Evolutionary conservation across 2,113 vertebrate genomes (phyloP).

Genomic region (Zapornia atra): DNA sequence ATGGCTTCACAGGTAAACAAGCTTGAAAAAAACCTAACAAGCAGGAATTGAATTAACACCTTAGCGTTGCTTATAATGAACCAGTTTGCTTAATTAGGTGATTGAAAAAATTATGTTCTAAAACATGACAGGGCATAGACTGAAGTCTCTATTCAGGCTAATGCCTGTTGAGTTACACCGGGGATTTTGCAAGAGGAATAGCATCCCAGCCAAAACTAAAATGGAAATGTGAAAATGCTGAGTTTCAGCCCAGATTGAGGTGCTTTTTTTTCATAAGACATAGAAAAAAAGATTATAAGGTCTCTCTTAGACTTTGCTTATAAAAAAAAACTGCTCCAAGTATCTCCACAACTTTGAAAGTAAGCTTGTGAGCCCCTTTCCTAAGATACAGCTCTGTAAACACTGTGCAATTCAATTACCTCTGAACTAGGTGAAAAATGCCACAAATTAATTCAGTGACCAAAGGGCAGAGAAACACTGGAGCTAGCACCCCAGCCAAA

Average conservation of each 20-base stretch:
- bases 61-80: conserved; percentile 66
- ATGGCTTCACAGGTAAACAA: conserved; percentile 93
- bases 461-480: background rate
- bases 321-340: background rate
- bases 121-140: background rate
- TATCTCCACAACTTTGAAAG: background rate
- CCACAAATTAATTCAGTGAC: background rate
- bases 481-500: background rate
- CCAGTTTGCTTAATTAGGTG: conserved; percentile 74
- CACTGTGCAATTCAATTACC: background rate
- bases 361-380: background rate
- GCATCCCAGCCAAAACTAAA: background rate
- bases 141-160: background rate
- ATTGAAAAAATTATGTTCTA: conserved; percentile 42
- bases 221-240: background rate
- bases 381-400: background rate
- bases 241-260: background rate
- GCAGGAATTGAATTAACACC: conserved; percentile 85
- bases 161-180: background rate
- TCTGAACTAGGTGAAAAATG: background rate
- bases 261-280: background rate
- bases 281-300: rapidly evolving
- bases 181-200: background rate
- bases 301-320: background rate
- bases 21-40: conserved; percentile 75